Conservation (phyloP, 1,140 invertebrate genomes). For the Brachionus koreanus region DNA sequence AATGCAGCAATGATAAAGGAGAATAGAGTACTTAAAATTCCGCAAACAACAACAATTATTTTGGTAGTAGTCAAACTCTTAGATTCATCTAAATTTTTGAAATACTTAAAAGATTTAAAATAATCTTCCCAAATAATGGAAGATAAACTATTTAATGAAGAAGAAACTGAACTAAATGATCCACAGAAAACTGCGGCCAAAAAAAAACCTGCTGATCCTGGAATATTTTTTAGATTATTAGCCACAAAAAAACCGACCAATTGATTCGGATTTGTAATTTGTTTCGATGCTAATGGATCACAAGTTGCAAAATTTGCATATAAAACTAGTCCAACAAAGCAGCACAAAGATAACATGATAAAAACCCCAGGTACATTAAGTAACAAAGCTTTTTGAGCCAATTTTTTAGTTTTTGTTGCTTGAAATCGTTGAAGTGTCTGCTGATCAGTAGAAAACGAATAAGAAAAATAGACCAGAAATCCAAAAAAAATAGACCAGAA, state of each 20-base stretch:
- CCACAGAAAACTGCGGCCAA: constrained; percentile 56
- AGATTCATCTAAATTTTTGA: constrained; percentile 1
- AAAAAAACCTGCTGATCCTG: constrained; percentile 56
- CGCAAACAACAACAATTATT: constrained; percentile 44
- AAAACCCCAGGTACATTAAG: constrained; percentile 68
- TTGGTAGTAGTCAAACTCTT: neutral
- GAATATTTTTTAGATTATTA: constrained; percentile 48
- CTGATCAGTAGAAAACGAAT: neutral
- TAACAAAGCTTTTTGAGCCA: constrained; percentile 48
- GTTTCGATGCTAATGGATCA: constrained; percentile 50
- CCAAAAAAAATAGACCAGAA: constrained; percentile 53
- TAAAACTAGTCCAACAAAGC: constrained; percentile 64
- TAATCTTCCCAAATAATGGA: constrained; percentile 86
- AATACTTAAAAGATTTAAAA: constrained; percentile 48
- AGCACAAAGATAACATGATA: constrained; percentile 74
- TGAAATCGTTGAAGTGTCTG: neutral
- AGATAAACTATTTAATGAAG: constrained; percentile 76
- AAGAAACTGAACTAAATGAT: constrained; percentile 58
- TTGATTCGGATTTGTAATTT: constrained; percentile 63
- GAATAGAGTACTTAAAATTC: constrained; percentile 41
- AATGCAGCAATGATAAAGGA: constrained; percentile 44
- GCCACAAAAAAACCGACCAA: constrained; percentile 24
- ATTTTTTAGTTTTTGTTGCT: neutral
- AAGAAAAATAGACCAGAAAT: constrained; percentile 48
- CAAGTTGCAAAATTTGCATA: constrained; percentile 55